phyloP scores from a whole-genome alignment of 2,113 vertebrate species.

The Penelope pileata region DNA sequence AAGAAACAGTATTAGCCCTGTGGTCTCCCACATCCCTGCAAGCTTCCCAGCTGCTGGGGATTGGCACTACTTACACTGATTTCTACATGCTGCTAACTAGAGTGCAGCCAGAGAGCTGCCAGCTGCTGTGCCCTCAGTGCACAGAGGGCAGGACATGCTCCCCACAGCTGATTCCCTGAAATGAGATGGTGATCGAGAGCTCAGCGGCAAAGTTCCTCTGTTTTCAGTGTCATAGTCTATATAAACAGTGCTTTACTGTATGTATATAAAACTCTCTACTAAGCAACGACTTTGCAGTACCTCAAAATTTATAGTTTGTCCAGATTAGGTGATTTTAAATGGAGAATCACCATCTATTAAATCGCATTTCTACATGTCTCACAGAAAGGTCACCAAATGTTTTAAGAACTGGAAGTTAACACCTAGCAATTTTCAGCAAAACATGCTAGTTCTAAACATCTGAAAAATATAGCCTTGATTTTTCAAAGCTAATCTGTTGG shows the following conservation, averaged over 20 bases:
- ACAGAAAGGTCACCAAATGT: background rate
- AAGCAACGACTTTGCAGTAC: background rate
- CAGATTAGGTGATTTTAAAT: background rate
- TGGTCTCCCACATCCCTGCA: background rate
- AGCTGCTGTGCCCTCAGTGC: background rate
- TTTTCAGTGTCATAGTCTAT: background rate
- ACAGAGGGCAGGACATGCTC: accelerated
- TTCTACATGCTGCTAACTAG: background rate
- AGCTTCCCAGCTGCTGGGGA: background rate
- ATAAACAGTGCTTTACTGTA: background rate
- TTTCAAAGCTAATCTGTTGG: background rate
- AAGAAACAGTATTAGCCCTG: background rate
- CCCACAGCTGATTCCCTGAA: background rate
- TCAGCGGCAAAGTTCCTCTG: background rate
- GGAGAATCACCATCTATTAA: background rate
- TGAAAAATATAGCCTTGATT: background rate
- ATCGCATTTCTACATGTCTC: background rate
- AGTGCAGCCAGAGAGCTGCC: background rate
- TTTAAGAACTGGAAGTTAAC: background rate
- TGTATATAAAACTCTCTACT: background rate
- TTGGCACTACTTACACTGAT: background rate
- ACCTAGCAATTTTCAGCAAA: background rate
- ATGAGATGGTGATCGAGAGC: background rate
- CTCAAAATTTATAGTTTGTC: background rate
- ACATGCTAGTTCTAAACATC: background rate